Conservation (phyloP, 2,113 vertebrate species). For the Hiodon tergisus region DNA sequence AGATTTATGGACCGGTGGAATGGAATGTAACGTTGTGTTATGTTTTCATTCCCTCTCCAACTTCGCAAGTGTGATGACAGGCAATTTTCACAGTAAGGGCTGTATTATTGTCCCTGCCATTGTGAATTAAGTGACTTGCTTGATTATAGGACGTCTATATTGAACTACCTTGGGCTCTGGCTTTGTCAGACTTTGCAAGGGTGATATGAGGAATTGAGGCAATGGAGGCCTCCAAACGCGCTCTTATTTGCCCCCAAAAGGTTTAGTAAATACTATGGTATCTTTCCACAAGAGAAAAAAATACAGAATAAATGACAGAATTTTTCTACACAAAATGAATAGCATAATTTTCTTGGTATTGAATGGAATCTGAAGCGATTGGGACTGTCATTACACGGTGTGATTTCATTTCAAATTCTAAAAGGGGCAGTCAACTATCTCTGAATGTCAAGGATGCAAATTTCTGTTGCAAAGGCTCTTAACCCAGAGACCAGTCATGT, state of each 20-base stretch:
- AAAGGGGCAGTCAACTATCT: not conserved
- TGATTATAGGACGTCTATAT: conserved; percentile 5
- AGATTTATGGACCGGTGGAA: conserved; percentile 23
- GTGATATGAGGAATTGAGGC: not conserved
- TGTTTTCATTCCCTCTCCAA: not conserved
- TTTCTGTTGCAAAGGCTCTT: not conserved
- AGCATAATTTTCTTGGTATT: not conserved
- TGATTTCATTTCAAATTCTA: not conserved
- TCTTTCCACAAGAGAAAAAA: not conserved
- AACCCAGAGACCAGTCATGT: too few relatives aligned
- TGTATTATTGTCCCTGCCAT: not conserved
- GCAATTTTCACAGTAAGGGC: too few relatives aligned
- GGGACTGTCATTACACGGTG: not conserved
- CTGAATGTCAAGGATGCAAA: not conserved
- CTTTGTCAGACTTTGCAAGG: not conserved
- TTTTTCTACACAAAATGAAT: not conserved
- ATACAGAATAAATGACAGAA: not conserved
- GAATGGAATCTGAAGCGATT: not conserved
- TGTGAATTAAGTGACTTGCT: not conserved
- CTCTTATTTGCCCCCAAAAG: not conserved
- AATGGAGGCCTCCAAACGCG: not conserved
- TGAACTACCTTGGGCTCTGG: not conserved
- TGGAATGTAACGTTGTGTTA: conserved; percentile 19
- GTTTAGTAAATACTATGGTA: not conserved
- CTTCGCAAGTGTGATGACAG: too few relatives aligned